phyloP scores from a whole-genome alignment of 2,113 vertebrate genomes.

The Lamprotornis superbus region DNA sequence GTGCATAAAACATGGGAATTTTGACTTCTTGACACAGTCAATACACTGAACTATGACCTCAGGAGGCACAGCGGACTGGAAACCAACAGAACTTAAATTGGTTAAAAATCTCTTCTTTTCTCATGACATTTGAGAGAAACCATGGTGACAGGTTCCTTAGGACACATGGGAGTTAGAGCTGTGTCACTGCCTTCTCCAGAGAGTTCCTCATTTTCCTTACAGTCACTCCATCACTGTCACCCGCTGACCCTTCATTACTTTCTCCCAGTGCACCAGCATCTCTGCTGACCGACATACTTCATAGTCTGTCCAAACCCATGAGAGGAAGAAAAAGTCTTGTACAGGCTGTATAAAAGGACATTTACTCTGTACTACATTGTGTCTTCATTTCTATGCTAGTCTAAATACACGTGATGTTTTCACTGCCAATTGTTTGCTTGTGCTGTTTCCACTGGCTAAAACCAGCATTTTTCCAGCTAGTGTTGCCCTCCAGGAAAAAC shows the following conservation, averaged over 20 bases:
- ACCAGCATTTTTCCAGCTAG: constrained; percentile 23
- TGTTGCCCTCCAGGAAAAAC: constrained; percentile 50
- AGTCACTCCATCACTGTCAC: constrained; percentile 42
- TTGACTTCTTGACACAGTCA: constrained; percentile 52
- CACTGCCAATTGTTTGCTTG: constrained; percentile 48
- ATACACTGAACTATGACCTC: constrained; percentile 37
- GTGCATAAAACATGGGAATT: constrained; percentile 54
- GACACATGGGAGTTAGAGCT: constrained; percentile 5
- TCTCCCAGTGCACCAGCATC: constrained; percentile 27
- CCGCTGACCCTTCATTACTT: constrained; percentile 30
- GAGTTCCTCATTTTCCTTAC: not conserved
- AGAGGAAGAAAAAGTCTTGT: constrained; percentile 3
- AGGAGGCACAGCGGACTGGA: constrained; percentile 48
- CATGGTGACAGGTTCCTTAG: not conserved
- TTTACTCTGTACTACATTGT: constrained; percentile 25
- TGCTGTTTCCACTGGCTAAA: constrained; percentile 55
- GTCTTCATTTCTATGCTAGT: constrained; percentile 25
- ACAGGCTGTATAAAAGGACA: not conserved
- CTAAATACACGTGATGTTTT: constrained; percentile 49
- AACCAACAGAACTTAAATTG: constrained; percentile 35
- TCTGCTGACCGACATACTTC: not conserved
- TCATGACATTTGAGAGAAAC: constrained; percentile 54
- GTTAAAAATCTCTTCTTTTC: constrained; percentile 37
- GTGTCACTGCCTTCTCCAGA: constrained; percentile 39
- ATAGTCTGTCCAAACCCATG: not conserved